Conservation (phyloP, 2,888 invertebrate genomes). For the Cinara cedri region DNA sequence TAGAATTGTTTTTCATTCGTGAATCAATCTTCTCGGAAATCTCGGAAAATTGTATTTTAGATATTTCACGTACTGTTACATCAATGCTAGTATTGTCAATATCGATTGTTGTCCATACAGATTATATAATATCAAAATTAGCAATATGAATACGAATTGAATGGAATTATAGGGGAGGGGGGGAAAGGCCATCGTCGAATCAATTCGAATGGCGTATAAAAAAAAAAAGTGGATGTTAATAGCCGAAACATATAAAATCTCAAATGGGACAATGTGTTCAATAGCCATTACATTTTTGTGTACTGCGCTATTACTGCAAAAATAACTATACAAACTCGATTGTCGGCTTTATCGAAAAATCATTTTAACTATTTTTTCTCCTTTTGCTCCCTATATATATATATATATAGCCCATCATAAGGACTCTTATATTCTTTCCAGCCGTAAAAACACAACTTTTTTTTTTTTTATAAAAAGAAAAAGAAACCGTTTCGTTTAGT, state of each 20-base stretch:
- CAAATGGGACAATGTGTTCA: background rate
- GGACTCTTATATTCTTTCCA: conserved; percentile 30
- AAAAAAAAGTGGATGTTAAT: too few species aligned
- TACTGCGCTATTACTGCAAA: conserved; percentile 12
- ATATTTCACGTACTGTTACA: too few species aligned
- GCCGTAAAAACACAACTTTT: conserved; percentile 42
- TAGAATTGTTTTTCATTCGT: too few species aligned
- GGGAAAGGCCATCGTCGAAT: background rate
- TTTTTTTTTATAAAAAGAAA: conserved; percentile 33
- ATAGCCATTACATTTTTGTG: conserved; percentile 17
- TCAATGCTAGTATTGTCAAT: too few species aligned
- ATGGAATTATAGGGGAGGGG: too few species aligned
- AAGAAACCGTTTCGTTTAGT: conserved; percentile 55
- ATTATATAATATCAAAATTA: too few species aligned
- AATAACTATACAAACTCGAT: conserved; percentile 45
- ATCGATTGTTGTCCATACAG: too few species aligned
- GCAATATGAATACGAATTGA: too few species aligned
- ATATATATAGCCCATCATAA: conserved; percentile 18
- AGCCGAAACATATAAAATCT: conserved; percentile 10
- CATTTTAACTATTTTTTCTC: conserved; percentile 39
- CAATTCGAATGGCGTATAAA: conserved; percentile 7
- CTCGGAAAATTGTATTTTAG: too few species aligned
- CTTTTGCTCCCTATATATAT: too few species aligned
- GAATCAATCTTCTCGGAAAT: too few species aligned
- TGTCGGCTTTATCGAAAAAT: conserved; percentile 47